A percentile compares a stretch with the other conserved stretches of the same genome.
phyloP scores from a whole-genome alignment of 2,113 vertebrate genomes.

The Cololabis saira region DNA sequence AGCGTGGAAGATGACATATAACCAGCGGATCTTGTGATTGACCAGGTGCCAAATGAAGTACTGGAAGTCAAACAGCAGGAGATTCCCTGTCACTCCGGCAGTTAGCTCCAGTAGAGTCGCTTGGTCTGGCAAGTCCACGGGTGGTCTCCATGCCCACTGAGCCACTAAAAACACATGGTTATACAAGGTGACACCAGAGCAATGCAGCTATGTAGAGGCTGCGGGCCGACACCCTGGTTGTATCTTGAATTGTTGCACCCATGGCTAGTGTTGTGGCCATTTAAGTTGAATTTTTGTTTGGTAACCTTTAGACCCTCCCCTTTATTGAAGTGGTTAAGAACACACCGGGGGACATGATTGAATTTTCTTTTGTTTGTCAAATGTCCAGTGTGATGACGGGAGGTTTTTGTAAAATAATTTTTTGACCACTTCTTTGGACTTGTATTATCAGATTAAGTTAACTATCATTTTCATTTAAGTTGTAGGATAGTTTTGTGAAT shows the following conservation, averaged over 20 bases:
- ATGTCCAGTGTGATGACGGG: no score
- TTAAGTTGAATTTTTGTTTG: no score
- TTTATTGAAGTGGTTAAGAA: no score
- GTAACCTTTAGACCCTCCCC: no score
- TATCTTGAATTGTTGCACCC: conserved; percentile 77
- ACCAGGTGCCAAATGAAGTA: conserved; percentile 83
- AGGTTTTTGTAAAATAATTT: no score
- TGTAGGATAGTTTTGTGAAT: no score
- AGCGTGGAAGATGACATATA: conserved; percentile 80
- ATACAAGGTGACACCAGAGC: conserved; percentile 75
- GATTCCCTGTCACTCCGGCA: conserved; percentile 68
- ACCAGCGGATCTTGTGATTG: conserved; percentile 78
- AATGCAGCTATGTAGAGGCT: conserved; percentile 69
- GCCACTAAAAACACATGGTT: conserved; percentile 78
- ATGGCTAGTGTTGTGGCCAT: no score
- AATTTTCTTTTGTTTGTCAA: no score
- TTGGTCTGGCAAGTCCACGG: conserved; percentile 69
- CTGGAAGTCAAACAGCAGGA: conserved; percentile 83
- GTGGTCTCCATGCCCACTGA: conserved; percentile 82
- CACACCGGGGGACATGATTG: no score
- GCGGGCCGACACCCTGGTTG: conserved; percentile 68
- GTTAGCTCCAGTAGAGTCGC: conserved; percentile 73
- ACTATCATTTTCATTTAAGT: no score
- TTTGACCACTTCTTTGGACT: no score
- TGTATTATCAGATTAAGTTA: no score